Evolutionary conservation across 2,888 invertebrate genomes (phyloP), one percentile per base, ranked within the genome.

Genomic region (Hoplodrina blanda): DNA sequence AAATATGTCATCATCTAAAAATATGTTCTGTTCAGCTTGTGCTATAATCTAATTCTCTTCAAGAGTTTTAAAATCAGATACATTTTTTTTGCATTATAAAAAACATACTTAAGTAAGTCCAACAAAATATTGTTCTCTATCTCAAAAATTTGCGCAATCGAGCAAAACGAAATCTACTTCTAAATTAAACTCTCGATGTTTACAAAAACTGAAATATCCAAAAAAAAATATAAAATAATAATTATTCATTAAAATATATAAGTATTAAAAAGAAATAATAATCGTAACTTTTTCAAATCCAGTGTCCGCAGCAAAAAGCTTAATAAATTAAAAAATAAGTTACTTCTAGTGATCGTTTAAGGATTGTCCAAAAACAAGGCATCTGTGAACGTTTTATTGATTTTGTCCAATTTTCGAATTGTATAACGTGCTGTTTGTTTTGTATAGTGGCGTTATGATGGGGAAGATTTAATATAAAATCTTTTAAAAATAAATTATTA

Each of bases 391-490:
- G 37, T 82, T 85, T 68, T 73, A 71, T 84, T 80, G 69, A 70
- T 82, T 79, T 84, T 87, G 80, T 88, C 78, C 81, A 88, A 83
- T 87, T 90, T 89, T 88, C 75, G 84, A 89, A 87, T 86, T 78
- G 71, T 89, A 85, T 89, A 73, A 72, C 33, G 17, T 76, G 78
- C 69, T 84, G 87, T 86, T 87, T 82, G 85, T 76, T 85, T 88
- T 88, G 86, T 84, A 84, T 87, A 88, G 84, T 85, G 86, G 82
- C 82, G 81, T 79, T 76, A 69, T 72, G 78, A 73, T 75, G 60
- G 56, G 55, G 6, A 54, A 66, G 55, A 69, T 54, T 62, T 62
- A 59, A 64, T 62, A 20, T 78, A 46, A 66, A 64, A 75, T 57
- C 44, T 56, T 78, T 62, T 54, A 0, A 10, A 41, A 61, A 53